phyloP scores from a whole-genome alignment of 2,113 vertebrate genomes.

The Phylloscopus trochiloides region DNA sequence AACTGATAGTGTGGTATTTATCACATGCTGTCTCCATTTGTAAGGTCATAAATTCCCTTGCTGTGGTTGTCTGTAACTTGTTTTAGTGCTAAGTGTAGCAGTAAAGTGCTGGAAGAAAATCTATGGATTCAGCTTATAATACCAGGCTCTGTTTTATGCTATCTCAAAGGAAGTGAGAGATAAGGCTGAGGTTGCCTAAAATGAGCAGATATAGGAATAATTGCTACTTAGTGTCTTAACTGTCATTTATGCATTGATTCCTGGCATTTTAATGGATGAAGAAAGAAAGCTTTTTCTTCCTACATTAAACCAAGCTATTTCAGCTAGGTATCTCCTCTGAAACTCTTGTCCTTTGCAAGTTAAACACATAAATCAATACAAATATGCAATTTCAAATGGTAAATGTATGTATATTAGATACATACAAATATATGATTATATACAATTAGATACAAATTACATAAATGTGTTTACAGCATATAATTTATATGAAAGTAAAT shows the following conservation, averaged over 20 bases:
- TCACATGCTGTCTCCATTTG: conserved; percentile 44
- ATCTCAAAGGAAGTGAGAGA: conserved; percentile 44
- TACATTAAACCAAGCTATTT: not conserved
- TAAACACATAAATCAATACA: not conserved
- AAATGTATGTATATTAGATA: not conserved
- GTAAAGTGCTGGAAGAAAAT: conserved; percentile 34
- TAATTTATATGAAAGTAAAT: not conserved
- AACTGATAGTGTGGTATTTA: conserved; percentile 41
- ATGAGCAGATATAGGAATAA: conserved; percentile 33
- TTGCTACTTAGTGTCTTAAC: conserved; percentile 55
- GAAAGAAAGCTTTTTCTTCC: conserved; percentile 20
- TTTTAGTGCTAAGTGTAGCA: conserved; percentile 41
- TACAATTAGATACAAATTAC: too few species aligned
- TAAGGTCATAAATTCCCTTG: conserved; percentile 52
- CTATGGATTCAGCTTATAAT: conserved; percentile 36
- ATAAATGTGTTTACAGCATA: not conserved
- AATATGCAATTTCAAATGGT: not conserved
- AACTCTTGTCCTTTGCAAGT: not conserved
- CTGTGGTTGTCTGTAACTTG: not conserved
- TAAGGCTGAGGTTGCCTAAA: conserved; percentile 33
- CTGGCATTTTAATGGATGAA: conserved; percentile 37
- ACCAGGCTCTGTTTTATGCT: conserved; percentile 32
- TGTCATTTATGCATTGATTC: conserved; percentile 43
- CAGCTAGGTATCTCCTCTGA: not conserved
- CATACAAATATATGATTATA: too few species aligned